Conservation (phyloP, 2,797 vertebrate genomes). For the Cephalopachus bancanus region DNA sequence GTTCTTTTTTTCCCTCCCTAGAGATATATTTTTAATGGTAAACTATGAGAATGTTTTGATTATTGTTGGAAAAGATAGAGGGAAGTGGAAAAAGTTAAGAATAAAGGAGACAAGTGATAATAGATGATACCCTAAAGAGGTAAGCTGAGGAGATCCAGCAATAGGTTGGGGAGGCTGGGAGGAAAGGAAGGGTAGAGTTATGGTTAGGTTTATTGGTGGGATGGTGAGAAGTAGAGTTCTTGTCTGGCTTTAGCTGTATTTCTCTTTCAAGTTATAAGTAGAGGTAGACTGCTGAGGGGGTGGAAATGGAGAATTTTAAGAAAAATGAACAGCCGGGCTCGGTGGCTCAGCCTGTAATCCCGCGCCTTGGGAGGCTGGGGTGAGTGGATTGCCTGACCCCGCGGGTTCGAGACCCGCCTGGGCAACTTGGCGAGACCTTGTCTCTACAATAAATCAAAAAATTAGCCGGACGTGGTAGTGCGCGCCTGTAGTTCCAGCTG, state of each 20-base stretch:
- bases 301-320: slow-evolving; percentile 18
- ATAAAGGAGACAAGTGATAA: background rate
- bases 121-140: background rate
- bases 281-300: background rate
- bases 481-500: no score
- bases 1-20: background rate
- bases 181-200: background rate
- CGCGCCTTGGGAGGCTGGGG: no score
- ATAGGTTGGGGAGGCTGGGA: background rate
- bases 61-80: background rate
- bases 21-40: background rate
- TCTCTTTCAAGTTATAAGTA: slow-evolving; percentile 17
- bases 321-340: no score
- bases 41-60: slow-evolving; percentile 51
- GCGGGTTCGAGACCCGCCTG: no score
- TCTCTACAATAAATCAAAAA: no score
- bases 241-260: slow-evolving; percentile 40
- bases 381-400: no score
- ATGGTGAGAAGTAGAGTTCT: background rate
- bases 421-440: no score
- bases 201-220: background rate
- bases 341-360: no score
- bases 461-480: no score
- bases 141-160: background rate
- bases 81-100: background rate